Evolutionary conservation across 2,113 vertebrate genomes (phyloP).

Genomic region (Pholis gunnellus): DNA sequence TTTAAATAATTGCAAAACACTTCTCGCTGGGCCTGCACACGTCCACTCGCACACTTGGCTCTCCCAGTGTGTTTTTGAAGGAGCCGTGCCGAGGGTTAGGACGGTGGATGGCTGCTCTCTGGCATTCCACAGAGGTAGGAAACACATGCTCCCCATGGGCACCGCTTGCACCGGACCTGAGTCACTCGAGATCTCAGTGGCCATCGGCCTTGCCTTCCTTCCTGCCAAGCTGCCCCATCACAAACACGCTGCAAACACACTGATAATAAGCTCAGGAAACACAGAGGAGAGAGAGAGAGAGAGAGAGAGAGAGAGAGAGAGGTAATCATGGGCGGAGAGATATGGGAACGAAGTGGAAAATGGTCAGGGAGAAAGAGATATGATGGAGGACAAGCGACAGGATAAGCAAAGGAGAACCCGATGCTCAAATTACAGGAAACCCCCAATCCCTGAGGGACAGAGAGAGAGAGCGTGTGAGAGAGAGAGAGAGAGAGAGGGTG

Average conservation of each 20-base stretch:
- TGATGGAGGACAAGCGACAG: conserved; percentile 67
- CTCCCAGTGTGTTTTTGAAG: conserved; percentile 19
- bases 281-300: conserved; percentile 26
- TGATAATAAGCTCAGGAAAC: conserved; percentile 75
- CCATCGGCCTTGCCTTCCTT: conserved; percentile 81
- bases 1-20: conserved; percentile 30
- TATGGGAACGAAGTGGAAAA: conserved; percentile 27
- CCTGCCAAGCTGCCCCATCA: conserved; percentile 80
- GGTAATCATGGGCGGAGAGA: conserved; percentile 8
- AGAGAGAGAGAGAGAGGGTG: conserved; percentile 32
- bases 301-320: background rate
- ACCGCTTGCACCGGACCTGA: conserved; percentile 78
- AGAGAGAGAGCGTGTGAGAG: background rate
- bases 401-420: conserved; percentile 59
- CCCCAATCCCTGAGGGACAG: conserved; percentile 62
- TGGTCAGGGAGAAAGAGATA: conserved; percentile 39
- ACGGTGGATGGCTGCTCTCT: conserved; percentile 57
- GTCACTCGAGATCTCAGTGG: conserved; percentile 77
- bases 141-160: conserved; percentile 79
- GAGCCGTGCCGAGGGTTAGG: conserved; percentile 13
- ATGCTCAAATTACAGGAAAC: conserved; percentile 77
- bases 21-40: background rate
- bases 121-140: conserved; percentile 73
- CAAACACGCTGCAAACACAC: conserved; percentile 74
- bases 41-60: conserved; percentile 13